phyloP scores from a whole-genome alignment of 2,113 vertebrate species.

The Lasiurus cinereus region DNA sequence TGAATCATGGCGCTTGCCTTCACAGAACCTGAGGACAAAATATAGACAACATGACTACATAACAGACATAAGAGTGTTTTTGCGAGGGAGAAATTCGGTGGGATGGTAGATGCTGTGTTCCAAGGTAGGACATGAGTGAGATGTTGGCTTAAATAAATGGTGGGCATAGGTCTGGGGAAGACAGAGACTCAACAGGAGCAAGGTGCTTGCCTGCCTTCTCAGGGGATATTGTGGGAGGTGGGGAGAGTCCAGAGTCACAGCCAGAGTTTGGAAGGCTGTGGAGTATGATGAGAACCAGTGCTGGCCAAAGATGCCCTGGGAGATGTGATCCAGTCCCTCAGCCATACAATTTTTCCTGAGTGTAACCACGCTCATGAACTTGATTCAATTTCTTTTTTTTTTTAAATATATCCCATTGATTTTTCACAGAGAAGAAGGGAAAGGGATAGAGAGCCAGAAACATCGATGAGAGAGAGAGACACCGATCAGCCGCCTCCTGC shows the following conservation, averaged over 20 bases:
- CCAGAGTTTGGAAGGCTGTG: background rate
- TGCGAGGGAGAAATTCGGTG: background rate
- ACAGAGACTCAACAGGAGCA: background rate
- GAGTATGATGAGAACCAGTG: too few relatives aligned
- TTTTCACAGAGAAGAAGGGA: too few relatives aligned
- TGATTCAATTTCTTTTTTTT: background rate
- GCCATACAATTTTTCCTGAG: background rate
- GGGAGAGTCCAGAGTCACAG: background rate
- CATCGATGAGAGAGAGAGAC: too few relatives aligned
- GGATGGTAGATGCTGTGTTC: background rate
- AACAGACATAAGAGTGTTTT: background rate
- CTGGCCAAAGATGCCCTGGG: background rate
- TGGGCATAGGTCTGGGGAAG: background rate
- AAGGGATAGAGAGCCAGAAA: too few relatives aligned
- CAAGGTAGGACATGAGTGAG: background rate
- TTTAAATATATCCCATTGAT: too few relatives aligned
- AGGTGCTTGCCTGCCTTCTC: background rate
- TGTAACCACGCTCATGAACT: background rate
- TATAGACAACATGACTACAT: too few relatives aligned
- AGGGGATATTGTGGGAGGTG: background rate
- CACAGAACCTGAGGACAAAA: background rate
- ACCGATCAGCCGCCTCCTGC: too few relatives aligned
- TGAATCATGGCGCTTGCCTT: background rate
- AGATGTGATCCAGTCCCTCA: background rate
- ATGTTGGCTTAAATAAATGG: constrained; percentile 13